Base-by-base conservation (phyloP, 2,113 vertebrate genomes). In the Bujurquina vittata region DNA sequence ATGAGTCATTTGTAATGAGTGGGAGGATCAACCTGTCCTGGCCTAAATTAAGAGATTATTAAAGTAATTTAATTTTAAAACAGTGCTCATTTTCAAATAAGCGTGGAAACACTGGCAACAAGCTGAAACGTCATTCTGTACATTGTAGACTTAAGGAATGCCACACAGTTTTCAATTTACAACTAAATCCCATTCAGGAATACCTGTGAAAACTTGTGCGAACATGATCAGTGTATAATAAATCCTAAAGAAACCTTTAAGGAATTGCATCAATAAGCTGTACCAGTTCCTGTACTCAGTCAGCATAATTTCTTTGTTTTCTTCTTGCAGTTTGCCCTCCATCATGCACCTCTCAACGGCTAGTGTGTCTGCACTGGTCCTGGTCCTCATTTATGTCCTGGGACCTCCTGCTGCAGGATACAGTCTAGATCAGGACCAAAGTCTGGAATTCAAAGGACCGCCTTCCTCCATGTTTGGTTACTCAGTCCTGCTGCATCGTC, bases 401-500 rank as follows among this genome's bases (percentile, higher is more conserved):
- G 65, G 83, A 7, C 7, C 10, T 79, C 87, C 54, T 26, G 91
- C 85, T 8, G 84, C 60, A 59, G 86, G 94, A 73, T 99, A 99
- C 94, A 99, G 95, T 89, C 78, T 99, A 90, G 97, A 99, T 94
- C 91, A 95, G 3, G 89, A 94, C 8, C 94, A 95, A 86, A 89
- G 95, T 37, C 80, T 97, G 89, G 83, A 95, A 29, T 97, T 97
- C 88, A 79, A 15, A 0, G 97, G 97, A 2, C 84, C 85, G 2
- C 55, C 84, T 2, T 92, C 94, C 73, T 97, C 97, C 22, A 65
- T 97, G 54, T 99, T 99, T 72, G 98, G 98, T 20, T 99, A 97
- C 89, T 98, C 98, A 0, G 97, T 99, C 33, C 90, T 97, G 65
- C 92, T 99, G 88, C 97, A 99, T 91, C 63, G 94, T n/a, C 92